phyloP scores from a whole-genome alignment of 2,797 vertebrate species.

The Myiotriccus ornatus region DNA sequence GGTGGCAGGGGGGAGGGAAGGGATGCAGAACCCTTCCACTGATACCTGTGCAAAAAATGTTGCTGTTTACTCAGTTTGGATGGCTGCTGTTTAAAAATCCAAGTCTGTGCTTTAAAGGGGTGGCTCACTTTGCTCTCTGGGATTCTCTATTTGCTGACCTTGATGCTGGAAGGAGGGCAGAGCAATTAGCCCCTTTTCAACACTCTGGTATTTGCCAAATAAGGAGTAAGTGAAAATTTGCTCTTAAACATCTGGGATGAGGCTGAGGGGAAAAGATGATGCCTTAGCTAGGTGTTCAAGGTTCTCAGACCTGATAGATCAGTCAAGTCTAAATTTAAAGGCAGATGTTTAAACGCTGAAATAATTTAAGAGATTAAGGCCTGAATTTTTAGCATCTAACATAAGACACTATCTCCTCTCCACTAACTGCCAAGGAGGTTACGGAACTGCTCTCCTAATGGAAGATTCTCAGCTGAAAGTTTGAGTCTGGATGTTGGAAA shows the following conservation, averaged over 20 bases:
- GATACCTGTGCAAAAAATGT: neutral
- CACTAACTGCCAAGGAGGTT: rapidly evolving
- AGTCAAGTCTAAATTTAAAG: neutral
- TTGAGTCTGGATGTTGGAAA: neutral
- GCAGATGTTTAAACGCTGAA: neutral
- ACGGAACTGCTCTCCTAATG: neutral
- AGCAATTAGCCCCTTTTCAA: neutral
- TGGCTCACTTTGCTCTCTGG: neutral
- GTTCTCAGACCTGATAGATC: neutral
- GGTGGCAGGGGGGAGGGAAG: neutral
- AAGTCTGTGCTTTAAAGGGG: neutral
- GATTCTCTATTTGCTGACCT: neutral
- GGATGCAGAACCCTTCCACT: neutral
- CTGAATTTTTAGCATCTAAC: neutral
- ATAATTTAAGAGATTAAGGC: neutral
- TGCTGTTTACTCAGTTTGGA: neutral
- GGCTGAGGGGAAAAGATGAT: neutral
- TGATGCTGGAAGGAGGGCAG: neutral
- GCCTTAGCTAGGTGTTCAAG: neutral
- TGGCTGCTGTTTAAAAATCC: neutral
- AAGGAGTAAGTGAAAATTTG: neutral
- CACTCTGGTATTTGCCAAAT: neutral
- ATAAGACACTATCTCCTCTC: neutral
- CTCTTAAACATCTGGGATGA: neutral
- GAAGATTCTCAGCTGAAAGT: neutral